These are phyloP conservation scores for Urophycis tenuis DNA, from an alignment of 2,797 vertebrate genomes.

Conservation along the genomic window DNA sequence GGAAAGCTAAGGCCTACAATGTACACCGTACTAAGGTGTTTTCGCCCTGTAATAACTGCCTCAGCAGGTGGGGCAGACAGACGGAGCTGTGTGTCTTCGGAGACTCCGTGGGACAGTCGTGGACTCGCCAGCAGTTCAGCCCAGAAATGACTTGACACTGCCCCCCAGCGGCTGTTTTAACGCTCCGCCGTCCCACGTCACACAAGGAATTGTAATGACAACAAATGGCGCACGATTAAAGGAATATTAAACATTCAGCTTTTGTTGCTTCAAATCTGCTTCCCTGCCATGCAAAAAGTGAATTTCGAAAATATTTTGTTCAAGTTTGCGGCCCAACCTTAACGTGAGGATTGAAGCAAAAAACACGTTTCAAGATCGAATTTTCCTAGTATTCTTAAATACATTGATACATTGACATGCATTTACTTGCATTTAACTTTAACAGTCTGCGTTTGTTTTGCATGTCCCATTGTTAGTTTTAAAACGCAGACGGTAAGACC, in stretches of 20 bases:
- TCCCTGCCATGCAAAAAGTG: not conserved
- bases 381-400: not conserved
- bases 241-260: not conserved
- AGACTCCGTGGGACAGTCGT: not conserved
- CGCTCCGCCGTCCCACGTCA: not conserved
- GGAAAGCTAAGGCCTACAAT: too few relatives aligned
- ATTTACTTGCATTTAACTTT: too few relatives aligned
- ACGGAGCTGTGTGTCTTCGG: not conserved
- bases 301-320: too few relatives aligned
- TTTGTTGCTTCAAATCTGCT: not conserved
- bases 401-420: too few relatives aligned
- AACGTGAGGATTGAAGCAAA: too few relatives aligned
- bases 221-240: not conserved
- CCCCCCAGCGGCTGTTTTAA: conserved; percentile 33
- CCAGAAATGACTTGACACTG: conserved; percentile 38
- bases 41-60: not conserved
- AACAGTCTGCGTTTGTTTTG: not conserved
- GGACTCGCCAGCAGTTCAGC: not conserved
- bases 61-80: not conserved
- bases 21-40: not conserved
- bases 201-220: not conserved
- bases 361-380: too few relatives aligned
- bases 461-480: not conserved
- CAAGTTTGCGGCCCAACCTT: too few relatives aligned
- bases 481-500: too few relatives aligned